Percentiles rank a stretch among this genome's conserved stretches.
phyloP scores from a whole-genome alignment of 2,113 vertebrate species.

The Formicarius rufipectus region DNA sequence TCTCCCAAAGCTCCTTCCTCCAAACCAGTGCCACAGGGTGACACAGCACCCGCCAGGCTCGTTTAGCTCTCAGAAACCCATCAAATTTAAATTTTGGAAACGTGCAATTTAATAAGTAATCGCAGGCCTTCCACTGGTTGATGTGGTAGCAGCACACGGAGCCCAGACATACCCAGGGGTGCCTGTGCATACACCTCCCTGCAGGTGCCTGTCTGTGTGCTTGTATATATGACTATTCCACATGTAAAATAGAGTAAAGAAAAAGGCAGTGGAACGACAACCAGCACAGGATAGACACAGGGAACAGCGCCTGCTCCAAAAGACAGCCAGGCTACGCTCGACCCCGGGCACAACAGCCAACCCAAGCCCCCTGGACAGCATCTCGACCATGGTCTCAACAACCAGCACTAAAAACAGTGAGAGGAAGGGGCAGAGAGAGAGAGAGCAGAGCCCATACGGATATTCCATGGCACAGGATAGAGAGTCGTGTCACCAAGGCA shows the following conservation, averaged over 20 bases:
- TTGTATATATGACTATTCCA: rapidly evolving
- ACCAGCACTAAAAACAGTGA: not conserved
- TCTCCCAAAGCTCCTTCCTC: not conserved
- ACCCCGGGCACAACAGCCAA: conserved; percentile 2
- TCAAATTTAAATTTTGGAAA: not conserved
- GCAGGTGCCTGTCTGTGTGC: not conserved
- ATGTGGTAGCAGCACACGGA: not conserved
- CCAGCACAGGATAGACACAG: rapidly evolving
- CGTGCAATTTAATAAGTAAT: not conserved
- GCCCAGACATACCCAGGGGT: not conserved
- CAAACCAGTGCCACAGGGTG: not conserved
- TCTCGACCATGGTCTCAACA: not conserved
- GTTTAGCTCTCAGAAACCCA: not conserved
- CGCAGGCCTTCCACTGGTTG: not conserved
- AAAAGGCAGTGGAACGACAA: rapidly evolving
- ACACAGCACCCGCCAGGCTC: not conserved
- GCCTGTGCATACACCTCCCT: not conserved
- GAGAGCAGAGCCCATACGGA: not conserved
- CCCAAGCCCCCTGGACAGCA: not conserved
- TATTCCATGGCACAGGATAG: not conserved
- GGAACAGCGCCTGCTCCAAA: rapidly evolving
- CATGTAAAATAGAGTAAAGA: not conserved
- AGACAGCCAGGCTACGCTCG: conserved; percentile 22
- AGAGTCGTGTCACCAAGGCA: not conserved
- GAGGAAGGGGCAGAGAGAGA: not conserved